Evolutionary conservation across 2,797 vertebrate species (phyloP).

Genomic region (Pangasius mekongensis): DNA sequence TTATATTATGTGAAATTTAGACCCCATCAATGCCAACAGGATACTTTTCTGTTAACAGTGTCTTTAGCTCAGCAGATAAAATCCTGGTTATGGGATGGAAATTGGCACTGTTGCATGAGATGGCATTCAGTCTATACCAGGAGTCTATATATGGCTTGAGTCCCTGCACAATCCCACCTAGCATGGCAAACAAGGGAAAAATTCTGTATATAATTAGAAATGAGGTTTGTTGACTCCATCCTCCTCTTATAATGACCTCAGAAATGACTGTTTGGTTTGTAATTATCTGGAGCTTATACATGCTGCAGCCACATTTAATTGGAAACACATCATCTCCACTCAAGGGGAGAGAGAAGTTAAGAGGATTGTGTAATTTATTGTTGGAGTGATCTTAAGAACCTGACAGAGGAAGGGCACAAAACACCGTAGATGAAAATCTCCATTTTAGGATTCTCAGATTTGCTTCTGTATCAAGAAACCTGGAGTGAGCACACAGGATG

Average conservation of each 20-base stretch:
- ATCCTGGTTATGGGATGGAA: neutral
- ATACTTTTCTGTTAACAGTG: neutral
- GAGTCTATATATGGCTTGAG: neutral
- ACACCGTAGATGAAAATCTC: neutral
- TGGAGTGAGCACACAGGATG: no score
- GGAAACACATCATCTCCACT: conserved; percentile 17
- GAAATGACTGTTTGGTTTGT: conserved; percentile 7
- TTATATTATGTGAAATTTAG: neutral
- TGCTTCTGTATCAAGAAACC: no score
- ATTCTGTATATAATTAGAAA: conserved; percentile 17
- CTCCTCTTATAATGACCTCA: conserved; percentile 18
- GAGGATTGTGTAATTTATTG: neutral
- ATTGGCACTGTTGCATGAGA: neutral
- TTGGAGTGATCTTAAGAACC: neutral
- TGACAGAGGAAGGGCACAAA: neutral
- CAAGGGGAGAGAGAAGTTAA: conserved; percentile 4
- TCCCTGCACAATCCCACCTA: neutral
- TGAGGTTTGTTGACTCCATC: conserved; percentile 2
- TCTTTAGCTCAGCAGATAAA: neutral
- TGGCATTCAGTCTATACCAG: neutral
- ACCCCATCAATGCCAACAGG: neutral
- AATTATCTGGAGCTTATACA: conserved; percentile 11
- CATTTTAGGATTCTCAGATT: neutral
- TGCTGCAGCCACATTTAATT: conserved; percentile 5
- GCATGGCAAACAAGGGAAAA: neutral